Evolutionary conservation across 2,888 invertebrate genomes (phyloP).

Genomic region (Diloba caeruleocephala): DNA sequence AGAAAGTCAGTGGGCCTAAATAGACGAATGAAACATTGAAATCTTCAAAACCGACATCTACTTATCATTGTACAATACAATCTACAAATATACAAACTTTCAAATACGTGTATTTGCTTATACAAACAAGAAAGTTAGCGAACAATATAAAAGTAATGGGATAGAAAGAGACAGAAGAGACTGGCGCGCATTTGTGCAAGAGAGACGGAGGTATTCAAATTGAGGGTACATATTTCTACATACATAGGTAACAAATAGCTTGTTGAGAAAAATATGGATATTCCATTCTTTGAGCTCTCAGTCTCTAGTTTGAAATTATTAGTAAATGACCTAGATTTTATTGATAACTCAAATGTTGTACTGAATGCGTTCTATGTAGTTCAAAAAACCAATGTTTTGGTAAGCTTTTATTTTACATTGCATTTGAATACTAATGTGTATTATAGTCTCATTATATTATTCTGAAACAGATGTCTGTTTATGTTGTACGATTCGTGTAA

Average conservation of each 20-base stretch:
- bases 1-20: conserved; percentile 24
- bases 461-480: conserved; percentile 18
- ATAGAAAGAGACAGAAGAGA: conserved; percentile 75
- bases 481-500: conserved; percentile 25
- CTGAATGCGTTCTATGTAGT: conserved; percentile 2
- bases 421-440: conserved; percentile 6
- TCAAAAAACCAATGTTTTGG: conserved; percentile 3
- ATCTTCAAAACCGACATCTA: conserved; percentile 66
- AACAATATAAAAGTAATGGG: conserved; percentile 89
- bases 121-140: conserved; percentile 90
- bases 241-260: conserved; percentile 89
- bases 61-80: conserved; percentile 83
- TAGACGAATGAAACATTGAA: conserved; percentile 55
- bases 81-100: conserved; percentile 88
- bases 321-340: conserved; percentile 43
- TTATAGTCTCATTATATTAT: conserved; percentile 1
- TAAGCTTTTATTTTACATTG: background rate
- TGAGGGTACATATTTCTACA: conserved; percentile 89
- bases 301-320: conserved; percentile 39
- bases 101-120: conserved; percentile 89
- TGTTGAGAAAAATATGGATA: conserved; percentile 83
- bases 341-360: conserved; percentile 11
- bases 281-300: conserved; percentile 60
- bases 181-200: conserved; percentile 63
- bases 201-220: conserved; percentile 85